Evolutionary conservation across 1,140 invertebrate genomes (phyloP).

Genomic region (Cephus cinctus): DNA sequence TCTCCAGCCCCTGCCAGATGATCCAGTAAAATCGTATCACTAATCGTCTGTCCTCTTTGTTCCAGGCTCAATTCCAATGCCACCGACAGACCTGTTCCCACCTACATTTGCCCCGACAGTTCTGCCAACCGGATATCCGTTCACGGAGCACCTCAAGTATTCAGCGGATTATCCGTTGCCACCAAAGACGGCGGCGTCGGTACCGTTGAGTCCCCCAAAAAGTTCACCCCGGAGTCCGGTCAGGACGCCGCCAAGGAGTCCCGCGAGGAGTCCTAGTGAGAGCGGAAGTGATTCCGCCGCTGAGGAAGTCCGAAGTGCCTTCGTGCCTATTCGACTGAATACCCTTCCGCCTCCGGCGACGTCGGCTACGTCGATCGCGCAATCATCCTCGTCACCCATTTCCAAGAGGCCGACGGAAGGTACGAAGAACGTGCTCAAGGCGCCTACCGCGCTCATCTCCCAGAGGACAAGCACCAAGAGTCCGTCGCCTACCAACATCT

Average conservation of each 20-base stretch:
- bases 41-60: slow-evolving; percentile 18
- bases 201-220: slow-evolving; percentile 6
- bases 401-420: slow-evolving; percentile 28
- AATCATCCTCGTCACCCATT: slow-evolving; percentile 60
- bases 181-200: slow-evolving; percentile 24
- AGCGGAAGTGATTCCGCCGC: slow-evolving; percentile 46
- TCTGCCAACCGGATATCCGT: slow-evolving; percentile 38
- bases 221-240: slow-evolving; percentile 26
- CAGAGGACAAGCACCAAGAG: slow-evolving; percentile 40
- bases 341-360: slow-evolving; percentile 41
- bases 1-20: slow-evolving; percentile 1
- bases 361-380: slow-evolving; percentile 46
- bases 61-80: slow-evolving; percentile 45
- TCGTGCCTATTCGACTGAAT: slow-evolving; percentile 57
- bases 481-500: slow-evolving; percentile 62
- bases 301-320: slow-evolving; percentile 76
- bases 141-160: slow-evolving; percentile 40
- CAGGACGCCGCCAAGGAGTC: slow-evolving; percentile 41
- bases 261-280: slow-evolving; percentile 53
- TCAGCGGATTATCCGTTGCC: slow-evolving; percentile 36
- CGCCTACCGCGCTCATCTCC: slow-evolving; percentile 55
- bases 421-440: slow-evolving; percentile 62
- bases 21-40: slow-evolving; percentile 7
- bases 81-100: slow-evolving; percentile 41
- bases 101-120: slow-evolving; percentile 39